Evolutionary conservation across 2,113 vertebrate species (phyloP), one percentile per base, ranked within the genome.

Genomic region (Austrofundulus limnaeus): DNA sequence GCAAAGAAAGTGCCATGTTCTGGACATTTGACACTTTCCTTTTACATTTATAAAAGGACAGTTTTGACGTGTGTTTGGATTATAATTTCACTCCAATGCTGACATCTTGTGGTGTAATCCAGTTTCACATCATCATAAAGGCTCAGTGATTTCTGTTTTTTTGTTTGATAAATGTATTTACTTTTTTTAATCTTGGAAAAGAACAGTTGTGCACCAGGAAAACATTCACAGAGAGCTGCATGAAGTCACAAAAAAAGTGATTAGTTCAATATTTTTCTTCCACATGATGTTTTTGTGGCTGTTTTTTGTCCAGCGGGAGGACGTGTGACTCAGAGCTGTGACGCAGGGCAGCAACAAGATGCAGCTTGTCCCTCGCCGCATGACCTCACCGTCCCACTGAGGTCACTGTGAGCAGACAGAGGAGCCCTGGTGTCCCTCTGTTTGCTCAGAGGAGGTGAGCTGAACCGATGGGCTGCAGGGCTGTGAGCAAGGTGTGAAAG

Each of bases 341-440:
- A 65, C 65, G 72, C 71, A 76, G 72, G 51, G 78, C 50, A 74
- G 63, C 68, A 74, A 80, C 82, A 80, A 59, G 73, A 70, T 71
- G 55, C 75, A 46, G 75, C 61, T 73, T 48, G n/a, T 51, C 41
- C 51, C 70, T 78, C 55, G 80, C 61, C 52, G 13, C 57, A 86
- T 91, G 78, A 91, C 89, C 78, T 91, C 88, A 90, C 62, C 68
- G 39, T 72, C 39, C 42, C 53, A 50, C 81, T 90, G 90, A 91
- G 84, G 88, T 90, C 83, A 89, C 31, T 52, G 55, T 63, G 73
- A 49, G 77, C 78, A 59, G 61, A 72, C 61, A 68, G 68, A 85
- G 73, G 72, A 68, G 73, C 72, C 58, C 66, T 75, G 51, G 72
- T 72, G 73, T 56, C 62, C 52, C 54, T 69, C 76, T 85, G 66